These are phyloP conservation scores for Armadillidium nasatum DNA, from an alignment of 1,140 invertebrate genomes.

Conservation along the genomic window DNA sequence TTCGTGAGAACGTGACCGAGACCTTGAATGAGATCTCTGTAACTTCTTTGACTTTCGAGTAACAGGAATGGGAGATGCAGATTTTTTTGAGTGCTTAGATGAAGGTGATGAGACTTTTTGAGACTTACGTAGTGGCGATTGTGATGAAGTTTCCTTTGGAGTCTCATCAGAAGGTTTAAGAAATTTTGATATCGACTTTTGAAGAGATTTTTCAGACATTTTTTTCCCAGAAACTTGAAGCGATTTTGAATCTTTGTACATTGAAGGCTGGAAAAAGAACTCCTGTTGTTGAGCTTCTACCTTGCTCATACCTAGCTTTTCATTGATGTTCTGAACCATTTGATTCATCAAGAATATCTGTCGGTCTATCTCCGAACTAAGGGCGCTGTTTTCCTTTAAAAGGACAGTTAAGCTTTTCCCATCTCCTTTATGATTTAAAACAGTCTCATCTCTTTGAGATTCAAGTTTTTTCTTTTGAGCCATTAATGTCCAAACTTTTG, in stretches of 20 bases:
- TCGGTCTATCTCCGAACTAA: constrained; percentile 10
- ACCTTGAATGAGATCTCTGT: background rate
- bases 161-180: background rate
- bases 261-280: background rate
- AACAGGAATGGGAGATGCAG: too few relatives aligned
- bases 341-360: constrained; percentile 20
- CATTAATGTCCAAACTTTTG: constrained; percentile 7
- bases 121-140: background rate
- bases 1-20: background rate
- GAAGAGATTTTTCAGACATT: background rate
- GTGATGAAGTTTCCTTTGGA: background rate
- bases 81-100: background rate
- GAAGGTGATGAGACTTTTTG: too few relatives aligned
- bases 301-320: background rate
- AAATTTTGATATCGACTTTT: background rate
- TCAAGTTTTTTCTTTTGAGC: background rate
- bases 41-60: background rate
- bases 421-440: constrained; percentile 26
- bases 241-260: background rate
- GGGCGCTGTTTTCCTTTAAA: constrained; percentile 12
- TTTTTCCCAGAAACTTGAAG: background rate
- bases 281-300: background rate
- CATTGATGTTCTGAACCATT: constrained; percentile 4
- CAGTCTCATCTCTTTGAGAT: constrained; percentile 12
- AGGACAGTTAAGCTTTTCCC: constrained; percentile 2